These are phyloP conservation scores for Peromyscus nudipes DNA, from an alignment of 2,797 vertebrate genomes.

Conservation along the genomic window DNA sequence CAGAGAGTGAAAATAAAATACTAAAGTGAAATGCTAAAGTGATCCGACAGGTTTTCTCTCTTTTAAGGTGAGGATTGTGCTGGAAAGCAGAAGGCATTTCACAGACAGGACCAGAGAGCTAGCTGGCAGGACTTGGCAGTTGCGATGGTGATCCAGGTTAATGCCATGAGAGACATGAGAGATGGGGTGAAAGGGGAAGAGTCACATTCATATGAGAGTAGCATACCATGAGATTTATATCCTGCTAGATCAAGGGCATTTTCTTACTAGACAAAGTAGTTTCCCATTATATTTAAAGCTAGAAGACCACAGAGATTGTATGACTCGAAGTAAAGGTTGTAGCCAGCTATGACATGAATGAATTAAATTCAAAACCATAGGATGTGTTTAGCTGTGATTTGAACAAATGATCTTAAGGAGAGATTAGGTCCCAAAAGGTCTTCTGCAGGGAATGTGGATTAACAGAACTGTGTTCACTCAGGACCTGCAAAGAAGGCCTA, in stretches of 20 bases:
- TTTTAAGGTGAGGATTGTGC: neutral
- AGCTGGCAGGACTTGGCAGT: neutral
- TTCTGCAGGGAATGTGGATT: neutral
- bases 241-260: slow-evolving; percentile 15
- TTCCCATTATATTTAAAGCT: slow-evolving; percentile 57
- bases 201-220: neutral
- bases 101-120: neutral
- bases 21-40: slow-evolving; percentile 60
- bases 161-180: neutral
- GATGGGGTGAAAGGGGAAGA: neutral
- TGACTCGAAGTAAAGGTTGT: slow-evolving; percentile 49
- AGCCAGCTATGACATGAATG: slow-evolving; percentile 59
- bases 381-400: slow-evolving; percentile 61
- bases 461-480: neutral
- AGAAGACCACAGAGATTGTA: slow-evolving; percentile 40
- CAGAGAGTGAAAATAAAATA: slow-evolving; percentile 64
- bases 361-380: slow-evolving; percentile 67
- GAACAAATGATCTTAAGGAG: slow-evolving; percentile 56
- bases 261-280: slow-evolving; percentile 47
- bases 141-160: neutral
- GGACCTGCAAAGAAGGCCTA: neutral
- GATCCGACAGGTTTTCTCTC: slow-evolving; percentile 41
- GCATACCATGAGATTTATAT: slow-evolving; percentile 17
- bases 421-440: neutral
- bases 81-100: neutral